These are phyloP conservation scores for Semicossyphus pulcher DNA, from an alignment of 2,113 vertebrate genomes.

Conservation along the genomic window DNA sequence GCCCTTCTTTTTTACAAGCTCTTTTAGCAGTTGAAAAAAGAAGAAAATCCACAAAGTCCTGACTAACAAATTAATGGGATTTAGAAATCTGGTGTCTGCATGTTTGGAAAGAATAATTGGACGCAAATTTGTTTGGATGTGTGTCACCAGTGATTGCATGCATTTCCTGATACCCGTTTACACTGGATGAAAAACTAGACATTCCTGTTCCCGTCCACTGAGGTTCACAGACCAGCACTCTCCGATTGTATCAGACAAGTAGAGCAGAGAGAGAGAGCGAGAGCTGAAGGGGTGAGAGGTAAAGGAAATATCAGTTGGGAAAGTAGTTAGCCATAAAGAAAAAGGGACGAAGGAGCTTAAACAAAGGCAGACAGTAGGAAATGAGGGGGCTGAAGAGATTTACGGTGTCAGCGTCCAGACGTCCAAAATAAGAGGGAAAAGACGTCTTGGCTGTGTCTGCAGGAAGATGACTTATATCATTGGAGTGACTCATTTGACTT, in stretches of 20 bases:
- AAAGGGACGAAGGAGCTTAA: not conserved
- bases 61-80: no score
- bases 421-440: conserved; percentile 29
- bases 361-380: conserved; percentile 12
- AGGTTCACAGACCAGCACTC: conserved; percentile 28
- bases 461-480: conserved; percentile 46
- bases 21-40: not conserved
- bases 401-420: conserved; percentile 26
- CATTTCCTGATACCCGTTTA: not conserved
- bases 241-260: conserved; percentile 57
- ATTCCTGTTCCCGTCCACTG: conserved; percentile 69
- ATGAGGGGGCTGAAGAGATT: conserved; percentile 20
- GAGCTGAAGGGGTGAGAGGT: not conserved
- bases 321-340: no score
- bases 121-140: no score
- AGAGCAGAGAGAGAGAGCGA: conserved; percentile 18
- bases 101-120: conserved; percentile 14
- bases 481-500: not conserved
- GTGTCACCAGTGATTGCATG: conserved; percentile 11
- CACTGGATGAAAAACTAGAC: conserved; percentile 39
- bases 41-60: no score
- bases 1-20: not conserved
- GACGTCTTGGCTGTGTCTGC: conserved; percentile 53
- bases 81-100: no score
- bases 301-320: not conserved